Conservation (phyloP, 2,888 invertebrate genomes). For the Gandaritis pyraliata region DNA sequence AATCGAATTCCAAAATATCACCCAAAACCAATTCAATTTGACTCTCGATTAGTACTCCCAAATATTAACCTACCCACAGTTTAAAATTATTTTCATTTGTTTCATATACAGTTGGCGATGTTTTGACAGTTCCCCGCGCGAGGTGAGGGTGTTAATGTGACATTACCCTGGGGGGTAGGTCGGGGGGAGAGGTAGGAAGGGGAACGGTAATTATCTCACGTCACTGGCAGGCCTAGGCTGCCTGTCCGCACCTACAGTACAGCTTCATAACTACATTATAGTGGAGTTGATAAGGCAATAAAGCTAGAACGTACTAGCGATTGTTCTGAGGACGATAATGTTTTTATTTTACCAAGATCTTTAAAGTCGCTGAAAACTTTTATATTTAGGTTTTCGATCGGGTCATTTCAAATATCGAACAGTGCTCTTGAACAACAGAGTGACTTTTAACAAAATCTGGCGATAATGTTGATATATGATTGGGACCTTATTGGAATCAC, state of each 20-base stretch:
- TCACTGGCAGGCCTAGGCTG: conserved; percentile 79
- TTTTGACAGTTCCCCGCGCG: conserved; percentile 75
- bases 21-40: conserved; percentile 4
- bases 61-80: conserved; percentile 20
- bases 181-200: conserved; percentile 45
- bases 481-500: too few relatives aligned
- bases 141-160: conserved; percentile 81
- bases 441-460: too few relatives aligned
- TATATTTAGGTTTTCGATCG: too few relatives aligned
- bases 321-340: background rate
- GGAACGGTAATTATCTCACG: conserved; percentile 80
- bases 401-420: too few relatives aligned
- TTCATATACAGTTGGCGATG: conserved; percentile 66
- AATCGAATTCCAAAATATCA: conserved; percentile 10
- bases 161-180: conserved; percentile 63
- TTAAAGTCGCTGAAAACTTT: too few relatives aligned
- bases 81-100: conserved; percentile 42
- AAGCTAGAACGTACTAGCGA: conserved; percentile 1
- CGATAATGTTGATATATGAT: too few relatives aligned
- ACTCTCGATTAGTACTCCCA: background rate
- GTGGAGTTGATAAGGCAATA: conserved; percentile 28
- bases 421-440: too few relatives aligned
- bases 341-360: too few relatives aligned
- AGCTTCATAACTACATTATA: conserved; percentile 56
- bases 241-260: conserved; percentile 67